A percentile compares a stretch with the other conserved stretches of the same genome.
phyloP scores from a whole-genome alignment of 2,888 invertebrate species.

The Perizoma affinitatum region DNA sequence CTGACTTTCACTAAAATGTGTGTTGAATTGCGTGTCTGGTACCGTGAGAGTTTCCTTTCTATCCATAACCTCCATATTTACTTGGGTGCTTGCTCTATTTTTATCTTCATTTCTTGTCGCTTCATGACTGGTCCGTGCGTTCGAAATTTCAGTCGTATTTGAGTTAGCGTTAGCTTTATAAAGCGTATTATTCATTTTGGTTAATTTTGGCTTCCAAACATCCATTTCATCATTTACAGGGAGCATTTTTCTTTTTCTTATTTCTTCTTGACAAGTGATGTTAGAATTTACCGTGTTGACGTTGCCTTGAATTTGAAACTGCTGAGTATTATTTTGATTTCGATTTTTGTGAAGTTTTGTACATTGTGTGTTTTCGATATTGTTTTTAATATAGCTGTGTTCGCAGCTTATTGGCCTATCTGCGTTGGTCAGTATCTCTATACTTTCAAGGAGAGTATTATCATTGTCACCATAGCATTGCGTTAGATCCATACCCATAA shows the following conservation, averaged over 20 bases:
- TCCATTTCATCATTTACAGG: slow-evolving; percentile 12
- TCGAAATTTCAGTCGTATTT: no score
- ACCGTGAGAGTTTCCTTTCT: slow-evolving; percentile 44
- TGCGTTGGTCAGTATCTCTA: not conserved
- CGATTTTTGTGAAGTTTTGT: not conserved
- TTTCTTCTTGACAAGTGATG: not conserved
- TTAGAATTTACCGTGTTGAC: not conserved
- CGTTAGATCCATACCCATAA: slow-evolving; percentile 16
- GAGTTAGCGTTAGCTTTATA: not conserved
- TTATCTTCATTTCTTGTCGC: not conserved
- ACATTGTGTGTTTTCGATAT: not conserved
- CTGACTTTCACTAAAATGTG: slow-evolving; percentile 60
- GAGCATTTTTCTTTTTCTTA: slow-evolving; percentile 2
- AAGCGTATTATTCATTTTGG: not conserved
- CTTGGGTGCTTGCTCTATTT: not conserved
- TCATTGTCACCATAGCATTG: slow-evolving; percentile 12
- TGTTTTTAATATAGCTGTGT: slow-evolving; percentile 1
- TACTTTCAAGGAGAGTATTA: slow-evolving; percentile 1
- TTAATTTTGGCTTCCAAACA: slow-evolving; percentile 14
- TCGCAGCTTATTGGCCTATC: not conserved
- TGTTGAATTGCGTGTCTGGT: slow-evolving; percentile 45
- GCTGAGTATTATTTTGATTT: not conserved
- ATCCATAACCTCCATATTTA: slow-evolving; percentile 29
- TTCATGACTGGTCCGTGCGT: slow-evolving; percentile 3
- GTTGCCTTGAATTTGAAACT: not conserved